These are phyloP conservation scores for Lophius piscatorius DNA, from an alignment of 2,113 vertebrate genomes.

Conservation along the genomic window DNA sequence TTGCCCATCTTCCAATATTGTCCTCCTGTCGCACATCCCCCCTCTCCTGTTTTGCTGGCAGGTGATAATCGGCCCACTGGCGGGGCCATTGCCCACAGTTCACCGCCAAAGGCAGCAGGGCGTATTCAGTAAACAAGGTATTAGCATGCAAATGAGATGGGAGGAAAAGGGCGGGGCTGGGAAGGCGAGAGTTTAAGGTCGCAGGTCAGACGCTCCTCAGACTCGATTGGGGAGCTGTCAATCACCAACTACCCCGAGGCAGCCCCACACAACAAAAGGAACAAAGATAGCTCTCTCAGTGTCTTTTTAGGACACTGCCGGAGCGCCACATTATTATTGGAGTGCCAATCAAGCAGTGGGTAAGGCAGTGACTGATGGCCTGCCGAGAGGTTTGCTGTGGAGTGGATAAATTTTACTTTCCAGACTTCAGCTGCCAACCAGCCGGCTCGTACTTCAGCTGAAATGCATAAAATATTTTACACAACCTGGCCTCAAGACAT, in stretches of 20 bases:
- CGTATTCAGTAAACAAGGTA: slow-evolving; percentile 84
- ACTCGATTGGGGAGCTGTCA: slow-evolving; percentile 81
- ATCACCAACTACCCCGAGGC: slow-evolving; percentile 68
- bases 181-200: slow-evolving; percentile 74
- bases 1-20: slow-evolving; percentile 25
- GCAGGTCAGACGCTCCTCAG: slow-evolving; percentile 77
- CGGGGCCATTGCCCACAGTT: slow-evolving; percentile 67
- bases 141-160: slow-evolving; percentile 84
- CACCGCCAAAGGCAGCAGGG: slow-evolving; percentile 73
- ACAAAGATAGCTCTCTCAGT: slow-evolving; percentile 82
- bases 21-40: slow-evolving; percentile 5
- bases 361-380: slow-evolving; percentile 59
- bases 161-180: slow-evolving; percentile 73
- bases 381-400: slow-evolving; percentile 14
- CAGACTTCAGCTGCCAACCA: slow-evolving; percentile 35
- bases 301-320: slow-evolving; percentile 55
- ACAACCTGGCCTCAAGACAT: background rate
- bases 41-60: slow-evolving; percentile 57
- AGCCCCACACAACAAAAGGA: slow-evolving; percentile 67
- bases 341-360: slow-evolving; percentile 74
- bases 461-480: slow-evolving; percentile 9
- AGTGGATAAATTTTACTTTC: slow-evolving; percentile 53
- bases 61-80: slow-evolving; percentile 70
- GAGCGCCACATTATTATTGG: slow-evolving; percentile 65
- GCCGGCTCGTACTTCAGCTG: slow-evolving; percentile 24